These are phyloP conservation scores for Crocodylus rhombifer DNA, from an alignment of 2,797 vertebrate genomes.

Conservation along the genomic window DNA sequence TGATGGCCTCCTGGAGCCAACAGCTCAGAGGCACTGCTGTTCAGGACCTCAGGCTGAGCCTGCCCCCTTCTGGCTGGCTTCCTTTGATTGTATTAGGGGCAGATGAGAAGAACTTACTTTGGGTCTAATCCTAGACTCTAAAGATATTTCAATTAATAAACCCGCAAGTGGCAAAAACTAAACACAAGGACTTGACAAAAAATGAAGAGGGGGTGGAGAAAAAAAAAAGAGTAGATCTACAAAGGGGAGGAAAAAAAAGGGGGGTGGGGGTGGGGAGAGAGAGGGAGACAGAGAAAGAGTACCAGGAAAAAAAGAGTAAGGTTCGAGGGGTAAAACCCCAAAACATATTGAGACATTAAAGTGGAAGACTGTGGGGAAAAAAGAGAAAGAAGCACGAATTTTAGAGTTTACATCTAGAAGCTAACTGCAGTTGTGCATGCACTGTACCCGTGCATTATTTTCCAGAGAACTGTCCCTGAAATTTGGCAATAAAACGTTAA, in stretches of 20 bases:
- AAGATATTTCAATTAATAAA: neutral
- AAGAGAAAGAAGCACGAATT: neutral
- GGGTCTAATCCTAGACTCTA: neutral
- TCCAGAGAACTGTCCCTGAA: neutral
- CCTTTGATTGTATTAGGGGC: slow-evolving; percentile 24
- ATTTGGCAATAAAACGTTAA: neutral
- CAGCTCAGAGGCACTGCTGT: neutral
- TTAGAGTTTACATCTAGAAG: neutral
- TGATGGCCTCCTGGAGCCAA: neutral
- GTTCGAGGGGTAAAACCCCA: neutral
- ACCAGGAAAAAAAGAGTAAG: accelerated
- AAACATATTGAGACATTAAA: neutral
- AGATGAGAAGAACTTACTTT: neutral
- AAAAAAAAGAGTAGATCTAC: neutral
- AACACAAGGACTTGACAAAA: neutral
- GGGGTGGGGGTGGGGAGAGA: neutral
- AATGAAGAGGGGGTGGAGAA: neutral
- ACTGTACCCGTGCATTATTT: accelerated
- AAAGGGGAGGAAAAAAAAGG: neutral
- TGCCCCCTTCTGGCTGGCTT: slow-evolving; percentile 65
- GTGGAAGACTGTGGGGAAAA: accelerated
- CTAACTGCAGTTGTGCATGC: neutral
- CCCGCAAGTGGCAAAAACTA: neutral
- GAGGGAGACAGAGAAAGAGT: neutral
- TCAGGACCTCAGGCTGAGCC: slow-evolving; percentile 50